Evolutionary conservation across 1,140 invertebrate genomes (phyloP).

Genomic region (Drosophila fuyamai): DNA sequence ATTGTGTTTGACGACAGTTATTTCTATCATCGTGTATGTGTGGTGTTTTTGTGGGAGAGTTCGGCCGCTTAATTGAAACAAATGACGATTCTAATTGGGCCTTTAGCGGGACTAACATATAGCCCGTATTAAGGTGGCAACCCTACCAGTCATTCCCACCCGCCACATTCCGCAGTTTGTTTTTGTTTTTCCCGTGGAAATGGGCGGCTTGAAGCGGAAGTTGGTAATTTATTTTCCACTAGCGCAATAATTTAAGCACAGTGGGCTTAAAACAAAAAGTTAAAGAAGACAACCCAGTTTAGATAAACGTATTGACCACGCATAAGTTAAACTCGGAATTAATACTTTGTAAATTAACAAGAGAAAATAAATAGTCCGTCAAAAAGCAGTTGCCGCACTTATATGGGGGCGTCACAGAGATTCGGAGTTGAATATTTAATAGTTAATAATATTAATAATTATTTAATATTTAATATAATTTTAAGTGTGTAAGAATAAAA

Average conservation of each 20-base stretch:
- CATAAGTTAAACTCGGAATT: neutral
- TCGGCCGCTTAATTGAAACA: slow-evolving; percentile 59
- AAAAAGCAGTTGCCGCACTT: too few relatives aligned
- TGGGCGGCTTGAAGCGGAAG: slow-evolving; percentile 59
- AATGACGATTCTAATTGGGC: slow-evolving; percentile 58
- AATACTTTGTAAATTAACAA: too few relatives aligned
- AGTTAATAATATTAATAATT: too few relatives aligned
- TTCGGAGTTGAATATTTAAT: too few relatives aligned
- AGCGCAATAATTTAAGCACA: slow-evolving; percentile 53
- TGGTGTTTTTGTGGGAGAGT: slow-evolving; percentile 26
- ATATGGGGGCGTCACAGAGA: too few relatives aligned
- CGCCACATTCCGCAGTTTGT: slow-evolving; percentile 24
- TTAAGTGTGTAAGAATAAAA: too few relatives aligned
- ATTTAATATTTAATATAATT: too few relatives aligned
- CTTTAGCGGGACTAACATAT: slow-evolving; percentile 47
- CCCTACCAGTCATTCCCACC: slow-evolving; percentile 28
- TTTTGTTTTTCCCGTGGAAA: slow-evolving; percentile 43
- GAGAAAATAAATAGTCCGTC: too few relatives aligned
- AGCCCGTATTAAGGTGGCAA: slow-evolving; percentile 56
- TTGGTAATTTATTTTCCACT: slow-evolving; percentile 64
- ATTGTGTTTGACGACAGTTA: slow-evolving; percentile 79
- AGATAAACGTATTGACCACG: neutral
- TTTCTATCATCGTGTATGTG: slow-evolving; percentile 28
- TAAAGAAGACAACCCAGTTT: neutral
- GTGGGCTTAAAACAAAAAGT: slow-evolving; percentile 19